Evolutionary conservation across 2,888 invertebrate genomes (phyloP), one percentile per base, ranked within the genome.

Genomic region (Cenopis cana): DNA sequence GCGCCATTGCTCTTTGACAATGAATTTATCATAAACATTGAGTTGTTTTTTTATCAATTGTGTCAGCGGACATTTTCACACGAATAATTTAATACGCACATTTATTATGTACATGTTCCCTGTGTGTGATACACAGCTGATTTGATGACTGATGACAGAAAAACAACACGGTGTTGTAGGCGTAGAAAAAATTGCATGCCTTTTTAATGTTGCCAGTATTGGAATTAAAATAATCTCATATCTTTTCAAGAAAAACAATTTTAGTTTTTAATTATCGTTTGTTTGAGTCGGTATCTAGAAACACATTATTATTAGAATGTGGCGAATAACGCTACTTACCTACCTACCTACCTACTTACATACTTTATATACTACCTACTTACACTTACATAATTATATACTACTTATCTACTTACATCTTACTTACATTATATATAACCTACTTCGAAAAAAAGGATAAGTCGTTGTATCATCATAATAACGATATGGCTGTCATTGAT

Each of bases 81-180:
- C 88, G 81, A 85, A 86, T 86, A 91, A 89, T 90, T 92, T 91
- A 90, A 89, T 89, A 93, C 93, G 93, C 92, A 92, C 89, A 89
- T 90, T 89, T 89, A 89, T 87, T 90, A 82, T 85, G 83, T 87
- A 90, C 91, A 93, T 92, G 90, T 85, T 91, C 90, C 85, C 89
- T 89, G 90, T 91, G 89, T 89, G 88, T 86, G 87, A 88, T 88
- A 89, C 91, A 93, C 94, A 93, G 93, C 94, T 94, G 93, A 93
- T 93, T 92, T 90, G 87, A 86, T 88, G 87, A 82, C 79, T 80
- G 79, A 74, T 89, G 91, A 89, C 89, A 91, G 85, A 76, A 89
- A 86, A 90, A 91, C 89, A 91, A 76, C 74, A 41, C 80, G 74
- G 81, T 84, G 86, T 82, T 87, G 83, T 74, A 77, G 82, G 69